Percentiles rank a stretch among this genome's conserved stretches.
Evolutionary conservation across 2,113 vertebrate species (phyloP).

Genomic region (Cyanoderma ruficeps): DNA sequence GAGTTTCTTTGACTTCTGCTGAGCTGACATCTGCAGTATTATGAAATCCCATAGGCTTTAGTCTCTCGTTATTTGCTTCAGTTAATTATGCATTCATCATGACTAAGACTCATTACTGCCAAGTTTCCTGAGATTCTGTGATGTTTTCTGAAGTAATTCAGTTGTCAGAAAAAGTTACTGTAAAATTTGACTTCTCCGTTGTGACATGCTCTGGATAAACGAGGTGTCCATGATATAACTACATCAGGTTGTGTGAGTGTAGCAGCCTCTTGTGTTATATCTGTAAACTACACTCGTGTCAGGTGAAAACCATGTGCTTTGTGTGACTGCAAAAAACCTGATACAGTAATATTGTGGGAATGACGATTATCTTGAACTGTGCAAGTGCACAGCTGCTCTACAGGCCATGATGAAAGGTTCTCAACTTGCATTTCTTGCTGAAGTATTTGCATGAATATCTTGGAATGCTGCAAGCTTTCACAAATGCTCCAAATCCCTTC

Average conservation of each 20-base stretch:
- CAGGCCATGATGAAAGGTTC: background rate
- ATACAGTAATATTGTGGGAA: background rate
- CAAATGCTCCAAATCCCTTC: background rate
- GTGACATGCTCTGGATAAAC: background rate
- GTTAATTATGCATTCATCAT: slow-evolving; percentile 31
- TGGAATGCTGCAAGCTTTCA: background rate
- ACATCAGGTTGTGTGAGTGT: background rate
- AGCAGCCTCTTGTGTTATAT: slow-evolving; percentile 53
- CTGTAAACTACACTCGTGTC: slow-evolving; percentile 18
- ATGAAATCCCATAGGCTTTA: background rate
- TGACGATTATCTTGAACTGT: background rate
- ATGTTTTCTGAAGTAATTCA: background rate
- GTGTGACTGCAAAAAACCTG: background rate
- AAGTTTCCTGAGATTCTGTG: background rate
- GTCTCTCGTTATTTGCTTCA: background rate
- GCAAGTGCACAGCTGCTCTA: background rate
- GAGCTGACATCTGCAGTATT: background rate
- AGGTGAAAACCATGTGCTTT: background rate
- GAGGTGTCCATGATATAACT: background rate
- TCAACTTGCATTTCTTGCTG: background rate
- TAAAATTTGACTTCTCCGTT: background rate
- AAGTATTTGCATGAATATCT: background rate
- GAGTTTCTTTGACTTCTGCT: background rate
- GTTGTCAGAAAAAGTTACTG: background rate
- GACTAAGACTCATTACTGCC: slow-evolving; percentile 1